A percentile compares a stretch with the other conserved stretches of the same genome.
Evolutionary conservation across 2,113 vertebrate genomes (phyloP).

Genomic region (Procavia capensis): DNA sequence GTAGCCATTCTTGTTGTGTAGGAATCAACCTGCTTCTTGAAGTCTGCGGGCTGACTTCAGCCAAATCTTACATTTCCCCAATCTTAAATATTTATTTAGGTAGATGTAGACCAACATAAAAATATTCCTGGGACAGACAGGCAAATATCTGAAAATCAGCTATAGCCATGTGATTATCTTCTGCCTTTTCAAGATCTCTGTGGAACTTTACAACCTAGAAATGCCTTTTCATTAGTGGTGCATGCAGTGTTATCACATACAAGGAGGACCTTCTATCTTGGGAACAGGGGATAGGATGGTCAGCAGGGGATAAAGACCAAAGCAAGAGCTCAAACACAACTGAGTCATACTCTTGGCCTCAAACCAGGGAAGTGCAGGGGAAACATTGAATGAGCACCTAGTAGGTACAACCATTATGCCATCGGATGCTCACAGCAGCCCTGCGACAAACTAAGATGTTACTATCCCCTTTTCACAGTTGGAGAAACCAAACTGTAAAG

Average conservation of each 20-base stretch:
- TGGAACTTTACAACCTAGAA: not conserved
- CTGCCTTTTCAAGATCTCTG: not conserved
- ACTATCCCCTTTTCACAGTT: not conserved
- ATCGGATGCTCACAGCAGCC: not conserved
- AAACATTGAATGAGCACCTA: too few species aligned
- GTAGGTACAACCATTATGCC: rapidly evolving
- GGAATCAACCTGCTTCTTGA: not conserved
- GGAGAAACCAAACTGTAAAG: not conserved
- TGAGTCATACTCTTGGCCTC: not conserved
- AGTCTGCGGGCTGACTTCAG: not conserved
- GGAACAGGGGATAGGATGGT: not conserved
- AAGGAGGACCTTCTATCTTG: not conserved
- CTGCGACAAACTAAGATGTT: not conserved
- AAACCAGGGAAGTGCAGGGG: not conserved
- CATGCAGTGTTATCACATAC: not conserved
- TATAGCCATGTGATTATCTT: not conserved
- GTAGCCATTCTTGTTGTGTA: not conserved
- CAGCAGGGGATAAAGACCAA: not conserved
- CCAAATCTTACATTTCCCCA: not conserved
- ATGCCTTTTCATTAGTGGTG: not conserved
- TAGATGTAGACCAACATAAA: not conserved
- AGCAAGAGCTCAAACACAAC: not conserved
- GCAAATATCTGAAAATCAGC: not conserved
- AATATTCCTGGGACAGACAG: not conserved
- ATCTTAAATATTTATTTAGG: not conserved